Evolutionary conservation across 2,797 vertebrate species (phyloP).

Genomic region (Xenopus petersii): DNA sequence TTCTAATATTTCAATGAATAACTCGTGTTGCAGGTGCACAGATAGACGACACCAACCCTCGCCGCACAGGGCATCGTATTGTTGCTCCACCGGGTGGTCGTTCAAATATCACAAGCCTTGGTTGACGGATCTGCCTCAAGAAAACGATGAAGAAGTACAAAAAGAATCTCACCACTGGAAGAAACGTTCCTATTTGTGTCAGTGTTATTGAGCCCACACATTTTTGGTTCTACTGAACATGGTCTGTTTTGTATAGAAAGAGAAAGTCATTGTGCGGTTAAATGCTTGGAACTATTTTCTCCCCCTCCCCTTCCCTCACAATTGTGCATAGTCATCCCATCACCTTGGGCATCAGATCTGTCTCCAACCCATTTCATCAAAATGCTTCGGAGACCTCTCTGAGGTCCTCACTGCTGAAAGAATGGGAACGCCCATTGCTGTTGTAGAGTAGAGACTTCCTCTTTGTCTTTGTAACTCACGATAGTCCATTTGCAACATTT

Average conservation of each 20-base stretch:
- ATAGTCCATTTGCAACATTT: constrained; percentile 64
- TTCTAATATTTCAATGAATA: too few relatives aligned
- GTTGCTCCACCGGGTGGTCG: constrained; percentile 91
- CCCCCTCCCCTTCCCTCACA: constrained; percentile 50
- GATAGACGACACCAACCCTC: constrained; percentile 85
- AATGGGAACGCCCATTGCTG: constrained; percentile 63
- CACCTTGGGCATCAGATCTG: background rate
- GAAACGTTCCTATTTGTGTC: constrained; percentile 56
- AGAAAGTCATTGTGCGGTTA: constrained; percentile 73
- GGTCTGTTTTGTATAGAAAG: constrained; percentile 64
- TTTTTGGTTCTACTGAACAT: constrained; percentile 62
- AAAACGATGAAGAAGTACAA: background rate
- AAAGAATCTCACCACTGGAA: constrained; percentile 53
- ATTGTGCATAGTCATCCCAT: constrained; percentile 61
- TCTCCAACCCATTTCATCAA: too few relatives aligned
- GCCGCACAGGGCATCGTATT: constrained; percentile 92
- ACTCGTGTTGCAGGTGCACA: constrained; percentile 76
- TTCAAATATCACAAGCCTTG: constrained; percentile 91
- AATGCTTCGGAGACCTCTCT: background rate
- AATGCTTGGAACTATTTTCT: constrained; percentile 65
- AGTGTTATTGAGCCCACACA: constrained; percentile 60
- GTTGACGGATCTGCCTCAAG: constrained; percentile 63
- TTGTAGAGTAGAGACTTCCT: constrained; percentile 63
- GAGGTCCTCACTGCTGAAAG: constrained; percentile 44
- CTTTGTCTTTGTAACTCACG: constrained; percentile 63